Evolutionary conservation across 1,140 invertebrate genomes (phyloP), one percentile per base, ranked within the genome.

Genomic region (Caerostris darwini): DNA sequence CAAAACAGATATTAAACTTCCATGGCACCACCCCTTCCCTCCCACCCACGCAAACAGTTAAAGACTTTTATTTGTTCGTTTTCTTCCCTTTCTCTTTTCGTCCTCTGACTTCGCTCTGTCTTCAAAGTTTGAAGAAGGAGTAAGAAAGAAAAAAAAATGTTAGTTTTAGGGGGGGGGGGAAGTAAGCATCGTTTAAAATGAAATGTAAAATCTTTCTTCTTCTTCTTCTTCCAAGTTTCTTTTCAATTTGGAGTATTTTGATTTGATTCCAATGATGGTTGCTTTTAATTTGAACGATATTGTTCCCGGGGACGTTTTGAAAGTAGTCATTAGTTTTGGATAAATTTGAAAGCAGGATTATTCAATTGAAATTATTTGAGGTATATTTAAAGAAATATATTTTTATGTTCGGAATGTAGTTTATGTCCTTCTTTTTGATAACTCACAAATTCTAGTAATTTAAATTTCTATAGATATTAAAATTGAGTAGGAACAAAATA

Each of bases 51-150:
- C n/a, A 34, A 3, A 19, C 10, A 53, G 8, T 77, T 50, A 34
- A 77, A 34, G 34, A 50, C 71, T 77, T 77, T 77, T 77, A 77
- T 77, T 77, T 77, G 71, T 77, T 77, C 71, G 50, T 12, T 77
- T 8, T 53, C 61, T n/a, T 67, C n/a, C 12, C 2, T 67, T 17
- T 67, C 6, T 17, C 61, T 67, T 67, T 34, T 53, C 71, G 12
- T 53, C 50, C 12, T 50, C 34, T 77, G 6, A 67, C 61, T 67
- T 67, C 71, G 10, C 71, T 50, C 14, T 8, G 12, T 50, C 8
- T 77, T 77, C 71, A 5, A 34, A 34, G 50, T 77, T 53, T 53
- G 71, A 77, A 77, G 71, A 12, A 34, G 34, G 34, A 34, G 34
- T 34, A 34, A 17, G n/a, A 67, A 2, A 64, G 17, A 64, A 64